Conservation (phyloP, 2,113 vertebrate genomes). For the Shinisaurus crocodilurus region DNA sequence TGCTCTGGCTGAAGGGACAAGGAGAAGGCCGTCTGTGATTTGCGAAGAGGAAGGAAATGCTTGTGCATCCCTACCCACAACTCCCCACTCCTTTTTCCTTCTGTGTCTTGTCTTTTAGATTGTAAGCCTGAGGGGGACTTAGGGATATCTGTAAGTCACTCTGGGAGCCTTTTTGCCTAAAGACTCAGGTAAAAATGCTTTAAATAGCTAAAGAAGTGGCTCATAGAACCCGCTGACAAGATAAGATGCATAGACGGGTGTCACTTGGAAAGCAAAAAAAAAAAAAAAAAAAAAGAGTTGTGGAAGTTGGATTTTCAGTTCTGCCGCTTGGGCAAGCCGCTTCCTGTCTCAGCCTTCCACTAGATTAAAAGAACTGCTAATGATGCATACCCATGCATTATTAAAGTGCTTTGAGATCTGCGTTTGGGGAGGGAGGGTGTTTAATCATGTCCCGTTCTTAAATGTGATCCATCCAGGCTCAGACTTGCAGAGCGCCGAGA, state of each 20-base stretch:
- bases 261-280: background rate
- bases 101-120: no score
- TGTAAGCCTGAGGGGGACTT: no score
- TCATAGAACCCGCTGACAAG: background rate
- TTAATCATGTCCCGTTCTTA: background rate
- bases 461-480: background rate
- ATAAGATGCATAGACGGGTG: background rate
- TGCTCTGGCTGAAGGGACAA: no score
- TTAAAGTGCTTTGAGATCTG: slow-evolving; percentile 3
- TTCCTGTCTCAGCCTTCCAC: background rate
- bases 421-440: background rate
- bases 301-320: background rate
- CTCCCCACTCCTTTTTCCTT: no score
- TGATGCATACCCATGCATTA: background rate
- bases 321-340: background rate
- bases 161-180: no score
- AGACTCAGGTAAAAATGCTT: no score
- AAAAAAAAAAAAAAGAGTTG: background rate
- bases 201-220: background rate
- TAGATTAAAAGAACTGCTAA: slow-evolving; percentile 1
- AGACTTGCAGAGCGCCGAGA: background rate
- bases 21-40: no score
- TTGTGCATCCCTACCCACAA: no score
- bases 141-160: no score
- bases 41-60: no score